A percentile compares a stretch with the other conserved stretches of the same genome.
These are phyloP conservation scores for Adineta ricciae DNA, from an alignment of 2,888 invertebrate species.

Conservation along the genomic window DNA sequence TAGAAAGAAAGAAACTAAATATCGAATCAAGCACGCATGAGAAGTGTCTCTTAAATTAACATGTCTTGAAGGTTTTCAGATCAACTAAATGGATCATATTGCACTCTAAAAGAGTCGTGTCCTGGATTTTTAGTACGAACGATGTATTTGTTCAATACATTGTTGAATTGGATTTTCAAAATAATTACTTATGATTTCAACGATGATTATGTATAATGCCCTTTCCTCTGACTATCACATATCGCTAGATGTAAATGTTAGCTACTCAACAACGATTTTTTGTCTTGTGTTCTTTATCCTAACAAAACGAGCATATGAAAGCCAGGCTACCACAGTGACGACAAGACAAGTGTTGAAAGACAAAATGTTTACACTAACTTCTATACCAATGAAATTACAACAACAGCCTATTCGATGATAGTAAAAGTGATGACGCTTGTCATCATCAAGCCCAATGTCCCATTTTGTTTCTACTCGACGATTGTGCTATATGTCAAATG, in stretches of 20 bases:
- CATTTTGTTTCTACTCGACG: background rate
- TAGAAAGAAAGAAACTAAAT: background rate
- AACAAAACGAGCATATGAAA: background rate
- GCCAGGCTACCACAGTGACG: background rate
- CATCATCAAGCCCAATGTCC: background rate
- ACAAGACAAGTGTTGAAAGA: slow-evolving; percentile 5
- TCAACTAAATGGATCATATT: background rate
- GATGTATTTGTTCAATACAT: too few relatives aligned
- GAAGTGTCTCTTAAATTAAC: background rate
- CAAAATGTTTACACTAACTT: slow-evolving; percentile 15
- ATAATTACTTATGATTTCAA: background rate
- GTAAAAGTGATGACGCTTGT: slow-evolving; percentile 4
- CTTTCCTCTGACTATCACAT: background rate
- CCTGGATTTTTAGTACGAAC: too few relatives aligned
- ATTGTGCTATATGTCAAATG: background rate
- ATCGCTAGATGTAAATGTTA: background rate
- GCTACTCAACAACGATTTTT: background rate
- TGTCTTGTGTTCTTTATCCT: background rate
- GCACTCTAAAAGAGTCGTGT: too few relatives aligned
- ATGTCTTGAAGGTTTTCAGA: background rate
- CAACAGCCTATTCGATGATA: background rate
- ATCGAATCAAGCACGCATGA: background rate
- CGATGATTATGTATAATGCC: background rate
- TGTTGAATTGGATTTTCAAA: too few relatives aligned
- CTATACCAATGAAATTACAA: background rate